Conservation (phyloP, 2,888 invertebrate genomes). For the Oscheius sp. region DNA sequence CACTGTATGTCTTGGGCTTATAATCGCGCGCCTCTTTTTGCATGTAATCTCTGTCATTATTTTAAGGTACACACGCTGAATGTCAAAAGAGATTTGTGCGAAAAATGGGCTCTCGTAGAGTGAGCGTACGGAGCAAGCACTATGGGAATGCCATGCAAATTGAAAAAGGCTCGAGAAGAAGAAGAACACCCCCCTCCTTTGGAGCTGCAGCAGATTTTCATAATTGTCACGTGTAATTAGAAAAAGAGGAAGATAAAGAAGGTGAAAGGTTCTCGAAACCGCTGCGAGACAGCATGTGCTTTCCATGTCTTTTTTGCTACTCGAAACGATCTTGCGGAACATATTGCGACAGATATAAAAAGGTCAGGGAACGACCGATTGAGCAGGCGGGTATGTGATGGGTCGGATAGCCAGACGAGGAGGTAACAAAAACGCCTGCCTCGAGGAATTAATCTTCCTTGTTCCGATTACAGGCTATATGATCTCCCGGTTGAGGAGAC, state of each 20-base stretch:
- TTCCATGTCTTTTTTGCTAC: constrained; percentile 24
- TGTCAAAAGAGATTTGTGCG: neutral
- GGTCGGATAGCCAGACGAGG: neutral
- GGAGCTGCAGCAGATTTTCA: constrained; percentile 1
- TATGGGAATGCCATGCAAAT: constrained; percentile 33
- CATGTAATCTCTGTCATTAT: too few relatives aligned
- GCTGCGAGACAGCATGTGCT: constrained; percentile 22
- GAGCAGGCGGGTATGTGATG: neutral
- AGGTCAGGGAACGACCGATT: constrained; percentile 5
- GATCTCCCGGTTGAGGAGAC: constrained; percentile 7
- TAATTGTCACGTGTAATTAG: constrained; percentile 7
- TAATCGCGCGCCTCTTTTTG: neutral
- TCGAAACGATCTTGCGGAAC: constrained; percentile 22
- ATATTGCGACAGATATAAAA: constrained; percentile 30
- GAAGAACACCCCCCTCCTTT: neutral
- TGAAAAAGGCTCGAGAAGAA: neutral
- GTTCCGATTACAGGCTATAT: constrained; percentile 23
- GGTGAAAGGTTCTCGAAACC: constrained; percentile 5
- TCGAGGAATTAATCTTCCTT: neutral
- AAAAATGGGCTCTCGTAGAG: constrained; percentile 1
- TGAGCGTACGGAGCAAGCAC: constrained; percentile 3
- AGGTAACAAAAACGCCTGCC: neutral
- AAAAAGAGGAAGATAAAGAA: neutral
- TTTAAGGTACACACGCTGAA: too few relatives aligned
- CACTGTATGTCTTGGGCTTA: neutral